These are phyloP conservation scores for Drosophila affinis DNA, from an alignment of 2,888 invertebrate genomes.

Conservation along the genomic window DNA sequence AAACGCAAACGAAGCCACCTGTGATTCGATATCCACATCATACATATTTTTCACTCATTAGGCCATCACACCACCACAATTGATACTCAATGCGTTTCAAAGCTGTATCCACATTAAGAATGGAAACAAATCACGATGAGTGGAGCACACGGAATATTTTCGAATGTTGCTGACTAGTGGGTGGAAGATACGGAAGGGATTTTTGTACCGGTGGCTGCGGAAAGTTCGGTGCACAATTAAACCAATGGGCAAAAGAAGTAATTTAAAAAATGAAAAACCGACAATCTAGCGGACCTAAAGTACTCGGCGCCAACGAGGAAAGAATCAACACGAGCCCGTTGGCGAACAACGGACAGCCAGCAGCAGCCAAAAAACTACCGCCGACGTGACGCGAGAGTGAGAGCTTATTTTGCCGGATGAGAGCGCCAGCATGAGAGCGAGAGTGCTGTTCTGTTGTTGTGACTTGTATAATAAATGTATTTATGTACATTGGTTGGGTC, in stretches of 20 bases:
- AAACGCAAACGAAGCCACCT: conserved; percentile 56
- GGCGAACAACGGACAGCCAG: conserved; percentile 39
- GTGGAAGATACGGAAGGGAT: conserved; percentile 43
- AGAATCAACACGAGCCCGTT: conserved; percentile 67
- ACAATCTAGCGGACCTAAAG: conserved; percentile 72
- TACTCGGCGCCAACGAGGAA: conserved; percentile 76
- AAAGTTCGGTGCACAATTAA: conserved; percentile 54
- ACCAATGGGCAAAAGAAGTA: conserved; percentile 57
- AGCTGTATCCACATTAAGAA: background rate
- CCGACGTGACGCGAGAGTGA: conserved; percentile 25
- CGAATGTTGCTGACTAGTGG: conserved; percentile 19
- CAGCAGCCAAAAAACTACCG: conserved; percentile 65
- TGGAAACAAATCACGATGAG: conserved; percentile 41
- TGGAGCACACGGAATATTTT: conserved; percentile 57
- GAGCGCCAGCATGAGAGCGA: conserved; percentile 38
- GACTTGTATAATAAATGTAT: conserved; percentile 18
- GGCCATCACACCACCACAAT: conserved; percentile 11
- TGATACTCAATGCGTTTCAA: conserved; percentile 1
- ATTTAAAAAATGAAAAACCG: conserved; percentile 68
- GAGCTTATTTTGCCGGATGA: conserved; percentile 16
- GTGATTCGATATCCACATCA: conserved; percentile 5
- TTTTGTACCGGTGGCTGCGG: conserved; percentile 46
- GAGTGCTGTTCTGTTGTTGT: conserved; percentile 11
- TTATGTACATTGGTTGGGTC: no score
- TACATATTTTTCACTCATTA: conserved; percentile 1